phyloP scores from a whole-genome alignment of 2,113 vertebrate species.

The Brachyhypopomus gauderio region DNA sequence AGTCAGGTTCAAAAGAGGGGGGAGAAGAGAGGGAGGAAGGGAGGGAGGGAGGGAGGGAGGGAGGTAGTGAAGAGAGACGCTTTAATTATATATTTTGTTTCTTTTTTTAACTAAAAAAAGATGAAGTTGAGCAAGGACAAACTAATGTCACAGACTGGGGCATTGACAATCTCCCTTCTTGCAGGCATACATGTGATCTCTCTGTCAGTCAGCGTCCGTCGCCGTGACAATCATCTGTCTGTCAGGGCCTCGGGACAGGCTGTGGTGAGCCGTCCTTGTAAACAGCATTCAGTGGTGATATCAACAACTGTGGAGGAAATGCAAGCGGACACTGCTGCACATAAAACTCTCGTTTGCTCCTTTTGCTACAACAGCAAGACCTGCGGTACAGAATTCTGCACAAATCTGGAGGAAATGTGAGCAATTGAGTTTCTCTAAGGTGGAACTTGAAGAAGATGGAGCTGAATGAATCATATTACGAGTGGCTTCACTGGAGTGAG shows the following conservation, averaged over 20 bases:
- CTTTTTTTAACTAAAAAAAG: slow-evolving; percentile 69
- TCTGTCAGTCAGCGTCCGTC: slow-evolving; percentile 82
- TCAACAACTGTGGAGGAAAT: slow-evolving; percentile 65
- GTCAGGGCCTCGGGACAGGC: slow-evolving; percentile 70
- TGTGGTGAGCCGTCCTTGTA: slow-evolving; percentile 78
- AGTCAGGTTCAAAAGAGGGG: slow-evolving; percentile 51
- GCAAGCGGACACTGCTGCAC: slow-evolving; percentile 43
- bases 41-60: slow-evolving; percentile 57
- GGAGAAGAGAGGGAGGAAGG: slow-evolving; percentile 59
- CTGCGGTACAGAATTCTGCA: too few species aligned
- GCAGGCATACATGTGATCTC: slow-evolving; percentile 76
- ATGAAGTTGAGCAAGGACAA: slow-evolving; percentile 80
- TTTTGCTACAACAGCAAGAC: not conserved
- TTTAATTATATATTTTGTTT: slow-evolving; percentile 57
- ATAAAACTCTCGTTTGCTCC: not conserved
- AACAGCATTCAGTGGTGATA: slow-evolving; percentile 73
- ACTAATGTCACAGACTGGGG: slow-evolving; percentile 82
- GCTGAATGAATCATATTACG: too few species aligned
- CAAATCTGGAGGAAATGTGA: too few species aligned
- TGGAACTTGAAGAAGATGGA: too few species aligned
- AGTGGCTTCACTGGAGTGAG: too few species aligned
- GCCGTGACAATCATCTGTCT: slow-evolving; percentile 79
- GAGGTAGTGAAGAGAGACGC: slow-evolving; percentile 55
- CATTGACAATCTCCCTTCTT: slow-evolving; percentile 73
- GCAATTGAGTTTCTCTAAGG: too few species aligned